phyloP scores from a whole-genome alignment of 2,888 invertebrate genomes.

The Cistogaster globosa region DNA sequence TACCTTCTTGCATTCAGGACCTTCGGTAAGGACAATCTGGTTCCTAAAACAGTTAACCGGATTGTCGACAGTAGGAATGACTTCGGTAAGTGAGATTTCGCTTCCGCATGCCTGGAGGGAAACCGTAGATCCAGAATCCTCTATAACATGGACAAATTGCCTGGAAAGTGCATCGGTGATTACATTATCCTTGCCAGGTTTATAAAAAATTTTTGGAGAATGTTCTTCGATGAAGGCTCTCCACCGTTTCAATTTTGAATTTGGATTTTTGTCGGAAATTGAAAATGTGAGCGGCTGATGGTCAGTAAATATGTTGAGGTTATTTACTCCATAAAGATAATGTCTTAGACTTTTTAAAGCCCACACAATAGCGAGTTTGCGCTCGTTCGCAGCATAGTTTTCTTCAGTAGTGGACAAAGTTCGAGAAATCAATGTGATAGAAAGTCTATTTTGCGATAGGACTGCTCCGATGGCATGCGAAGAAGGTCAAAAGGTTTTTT shows the following conservation, averaged over 20 bases:
- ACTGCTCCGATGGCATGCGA: too few species aligned
- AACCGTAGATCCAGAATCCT: not conserved
- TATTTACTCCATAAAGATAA: conserved; percentile 77
- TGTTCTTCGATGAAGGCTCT: conserved; percentile 44
- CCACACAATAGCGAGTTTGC: conserved; percentile 79
- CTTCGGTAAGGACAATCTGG: not conserved
- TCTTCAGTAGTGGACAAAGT: too few species aligned
- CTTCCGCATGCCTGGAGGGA: not conserved
- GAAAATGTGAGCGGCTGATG: conserved; percentile 71
- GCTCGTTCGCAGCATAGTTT: too few species aligned
- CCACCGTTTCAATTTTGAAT: conserved; percentile 46
- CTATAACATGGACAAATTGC: not conserved
- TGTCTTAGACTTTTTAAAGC: conserved; percentile 78
- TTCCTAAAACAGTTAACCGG: not conserved
- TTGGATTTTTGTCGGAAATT: conserved; percentile 70
- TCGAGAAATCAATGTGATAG: too few species aligned
- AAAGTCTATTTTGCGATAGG: too few species aligned
- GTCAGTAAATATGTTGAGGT: conserved; percentile 69
- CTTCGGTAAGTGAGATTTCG: not conserved
- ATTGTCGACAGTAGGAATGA: not conserved
- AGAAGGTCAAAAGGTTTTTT: too few species aligned
- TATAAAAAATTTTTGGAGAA: conserved; percentile 43
- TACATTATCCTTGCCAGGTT: conserved; percentile 62
- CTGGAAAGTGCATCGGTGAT: conserved; percentile 58
- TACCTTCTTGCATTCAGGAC: not conserved